Evolutionary conservation across 2,888 invertebrate species (phyloP), one percentile per base, ranked within the genome.

Genomic region (Lapara coniferarum): DNA sequence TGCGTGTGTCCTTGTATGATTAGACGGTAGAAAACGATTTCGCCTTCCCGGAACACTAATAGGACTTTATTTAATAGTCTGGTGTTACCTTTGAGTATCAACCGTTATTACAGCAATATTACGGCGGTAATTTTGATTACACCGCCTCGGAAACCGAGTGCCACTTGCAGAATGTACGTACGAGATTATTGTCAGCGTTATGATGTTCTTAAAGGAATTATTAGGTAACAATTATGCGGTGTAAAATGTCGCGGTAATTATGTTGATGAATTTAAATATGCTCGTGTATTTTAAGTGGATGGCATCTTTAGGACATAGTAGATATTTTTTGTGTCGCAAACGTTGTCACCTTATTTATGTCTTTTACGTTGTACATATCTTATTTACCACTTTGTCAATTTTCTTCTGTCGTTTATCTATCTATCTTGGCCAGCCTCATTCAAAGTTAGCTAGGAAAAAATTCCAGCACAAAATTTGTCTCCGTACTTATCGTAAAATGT

Each of bases 21-120:
- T 63, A 49, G 49, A 63, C 49, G 63, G 12, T 2, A 19, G 19
- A 19, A 6, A 46, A 49, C 49, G 49, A 49, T 13, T 63, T 63
- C 63, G 19, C 49, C 46, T 25, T 46, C 30, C 63, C 19, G 46
- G 46, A 63, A 49, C 63, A 49, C 49, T 63, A 63, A 63, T 63
- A 49, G 46, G 19, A 63, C 46, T 63, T 49, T 49, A 63, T 63
- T 63, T 63, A 63, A 63, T 63, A 63, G 63, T 63, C 63, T 63
- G 49, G 19, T 49, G 49, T 46, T 49, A 63, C 19, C 63, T 13
- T 63, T 63, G 49, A 46, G 49, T 49, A 46, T 63, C 49, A 63
- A 12, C 30, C 63, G 63, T 63, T 63, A 63, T 63, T 63, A 63
- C 63, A 49, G 49, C 63, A 19, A 63, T 49, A 63, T 63, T 49